Percentiles rank a stretch among this genome's conserved stretches.
Conservation (phyloP, 2,797 vertebrate genomes). For the Gephyroberyx darwinii region DNA sequence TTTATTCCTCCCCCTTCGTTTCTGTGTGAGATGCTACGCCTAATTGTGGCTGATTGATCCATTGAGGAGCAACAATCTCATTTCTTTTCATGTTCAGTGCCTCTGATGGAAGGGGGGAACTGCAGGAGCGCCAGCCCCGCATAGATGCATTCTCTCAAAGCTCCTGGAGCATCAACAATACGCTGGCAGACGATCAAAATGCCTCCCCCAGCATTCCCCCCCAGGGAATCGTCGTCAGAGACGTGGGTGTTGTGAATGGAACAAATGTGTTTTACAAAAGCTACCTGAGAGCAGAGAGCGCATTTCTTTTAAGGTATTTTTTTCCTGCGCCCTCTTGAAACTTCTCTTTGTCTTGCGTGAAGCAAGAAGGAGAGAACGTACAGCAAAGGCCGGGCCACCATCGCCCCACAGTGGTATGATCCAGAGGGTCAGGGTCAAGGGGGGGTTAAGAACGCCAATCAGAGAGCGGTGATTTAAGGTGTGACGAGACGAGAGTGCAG, state of each 20-base stretch:
- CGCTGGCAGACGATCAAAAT: conserved; percentile 56
- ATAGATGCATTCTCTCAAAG: conserved; percentile 41
- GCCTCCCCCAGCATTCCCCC: conserved; percentile 17
- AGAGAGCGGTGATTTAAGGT: conserved; percentile 67
- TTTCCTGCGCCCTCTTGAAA: conserved; percentile 6
- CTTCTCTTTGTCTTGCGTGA: conserved; percentile 20
- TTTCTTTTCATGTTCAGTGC: conserved; percentile 23
- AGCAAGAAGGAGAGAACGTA: conserved; percentile 5
- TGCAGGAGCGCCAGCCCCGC: conserved; percentile 19
- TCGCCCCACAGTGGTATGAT: conserved; percentile 26
- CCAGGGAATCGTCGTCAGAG: conserved; percentile 21
- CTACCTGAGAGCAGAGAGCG: conserved; percentile 34
- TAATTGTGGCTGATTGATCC: conserved; percentile 53
- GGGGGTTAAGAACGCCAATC: conserved; percentile 72
- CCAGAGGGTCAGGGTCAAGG: conserved; percentile 52
- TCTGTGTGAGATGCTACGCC: conserved; percentile 12
- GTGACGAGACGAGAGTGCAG: conserved; percentile 52
- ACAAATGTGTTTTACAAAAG: conserved; percentile 49
- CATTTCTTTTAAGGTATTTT: conserved; percentile 8
- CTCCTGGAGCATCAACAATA: conserved; percentile 64
- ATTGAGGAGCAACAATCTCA: background rate
- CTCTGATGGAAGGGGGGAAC: conserved; percentile 26
- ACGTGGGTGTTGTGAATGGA: conserved; percentile 47
- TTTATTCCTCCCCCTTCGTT: conserved; percentile 1
- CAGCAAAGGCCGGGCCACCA: conserved; percentile 28